Evolutionary conservation across 2,888 invertebrate genomes (phyloP).

Genomic region (Eupithecia subumbrata): DNA sequence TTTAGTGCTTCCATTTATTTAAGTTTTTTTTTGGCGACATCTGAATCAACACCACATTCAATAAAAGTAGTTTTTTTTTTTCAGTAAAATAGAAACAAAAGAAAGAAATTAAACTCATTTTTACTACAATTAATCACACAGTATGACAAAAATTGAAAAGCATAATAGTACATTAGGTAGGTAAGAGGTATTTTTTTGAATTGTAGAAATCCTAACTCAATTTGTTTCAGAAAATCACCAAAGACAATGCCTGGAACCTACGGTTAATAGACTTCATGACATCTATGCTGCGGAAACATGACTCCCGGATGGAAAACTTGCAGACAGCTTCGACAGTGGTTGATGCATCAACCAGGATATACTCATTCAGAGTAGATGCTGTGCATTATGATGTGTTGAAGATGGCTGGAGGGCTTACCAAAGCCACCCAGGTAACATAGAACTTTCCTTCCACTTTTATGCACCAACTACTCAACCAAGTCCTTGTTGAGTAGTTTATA

Average conservation of each 20-base stretch:
- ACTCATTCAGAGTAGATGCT: conserved; percentile 93
- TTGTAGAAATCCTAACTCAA: background rate
- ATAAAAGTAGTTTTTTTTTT: no score
- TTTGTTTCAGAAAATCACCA: conserved; percentile 89
- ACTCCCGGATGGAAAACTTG: conserved; percentile 87
- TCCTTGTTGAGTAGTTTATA: no score
- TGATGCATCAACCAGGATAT: conserved; percentile 95
- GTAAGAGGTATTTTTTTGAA: background rate
- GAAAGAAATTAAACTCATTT: no score
- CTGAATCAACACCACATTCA: no score
- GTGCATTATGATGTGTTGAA: conserved; percentile 92
- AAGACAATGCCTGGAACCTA: conserved; percentile 94
- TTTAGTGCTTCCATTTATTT: no score
- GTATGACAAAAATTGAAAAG: no score
- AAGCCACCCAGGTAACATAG: conserved; percentile 74
- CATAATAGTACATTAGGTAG: background rate
- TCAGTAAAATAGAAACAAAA: no score
- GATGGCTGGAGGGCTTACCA: conserved; percentile 87
- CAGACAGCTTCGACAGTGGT: conserved; percentile 93
- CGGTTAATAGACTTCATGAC: conserved; percentile 94
- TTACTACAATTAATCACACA: no score
- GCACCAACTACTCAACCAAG: background rate
- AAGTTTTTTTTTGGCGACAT: no score
- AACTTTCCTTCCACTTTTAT: background rate
- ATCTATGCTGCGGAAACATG: conserved; percentile 88